Conservation (phyloP, 1,140 invertebrate species). For the Cyclina sinensis region DNA sequence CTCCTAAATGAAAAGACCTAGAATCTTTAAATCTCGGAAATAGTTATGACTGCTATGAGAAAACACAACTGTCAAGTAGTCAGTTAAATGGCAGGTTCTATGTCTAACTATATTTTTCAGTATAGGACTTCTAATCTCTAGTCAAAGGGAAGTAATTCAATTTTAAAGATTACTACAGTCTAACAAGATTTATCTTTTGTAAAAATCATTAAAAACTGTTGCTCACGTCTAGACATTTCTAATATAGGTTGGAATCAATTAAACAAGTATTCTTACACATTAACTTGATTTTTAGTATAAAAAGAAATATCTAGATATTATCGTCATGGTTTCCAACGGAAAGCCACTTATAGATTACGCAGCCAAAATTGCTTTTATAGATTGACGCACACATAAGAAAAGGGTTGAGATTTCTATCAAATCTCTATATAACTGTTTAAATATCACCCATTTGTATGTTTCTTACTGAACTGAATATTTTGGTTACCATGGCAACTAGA, state of each 20-base stretch:
- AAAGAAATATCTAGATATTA: not conserved
- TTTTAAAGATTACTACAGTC: not conserved
- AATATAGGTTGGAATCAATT: slow-evolving; percentile 2
- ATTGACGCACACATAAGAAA: slow-evolving; percentile 28
- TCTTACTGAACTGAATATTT: slow-evolving; percentile 61
- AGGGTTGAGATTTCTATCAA: slow-evolving; percentile 51
- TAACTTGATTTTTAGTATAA: not conserved
- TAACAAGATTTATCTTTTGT: not conserved
- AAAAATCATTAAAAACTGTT: not conserved
- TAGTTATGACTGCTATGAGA: too few species aligned
- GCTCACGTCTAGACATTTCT: not conserved
- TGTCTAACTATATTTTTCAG: too few species aligned
- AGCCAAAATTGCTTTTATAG: slow-evolving; percentile 11
- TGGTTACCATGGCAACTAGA: slow-evolving; percentile 68
- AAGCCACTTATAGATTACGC: not conserved
- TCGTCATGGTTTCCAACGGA: not conserved
- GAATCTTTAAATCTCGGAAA: too few species aligned
- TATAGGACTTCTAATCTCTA: too few species aligned
- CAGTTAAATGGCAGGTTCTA: too few species aligned
- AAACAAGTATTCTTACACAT: not conserved
- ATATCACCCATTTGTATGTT: slow-evolving; percentile 59
- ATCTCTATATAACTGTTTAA: slow-evolving; percentile 62
- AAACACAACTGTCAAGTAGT: too few species aligned
- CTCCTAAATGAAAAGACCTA: too few species aligned
- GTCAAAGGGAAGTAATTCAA: slow-evolving; percentile 16